A percentile compares a stretch with the other conserved stretches of the same genome.
Evolutionary conservation across 1,140 invertebrate species (phyloP).

Genomic region (Drusus annulatus): DNA sequence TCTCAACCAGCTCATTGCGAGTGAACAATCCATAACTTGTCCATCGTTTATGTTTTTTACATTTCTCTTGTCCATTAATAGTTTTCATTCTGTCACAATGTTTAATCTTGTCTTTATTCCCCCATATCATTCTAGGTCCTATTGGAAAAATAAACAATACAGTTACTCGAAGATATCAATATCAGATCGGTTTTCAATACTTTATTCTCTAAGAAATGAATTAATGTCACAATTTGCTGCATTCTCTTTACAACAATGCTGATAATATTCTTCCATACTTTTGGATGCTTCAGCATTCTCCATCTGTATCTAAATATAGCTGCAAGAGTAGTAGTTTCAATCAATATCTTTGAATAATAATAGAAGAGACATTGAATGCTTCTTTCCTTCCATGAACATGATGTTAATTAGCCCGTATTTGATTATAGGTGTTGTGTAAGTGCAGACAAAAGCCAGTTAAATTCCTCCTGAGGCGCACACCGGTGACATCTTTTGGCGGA

Average conservation of each 20-base stretch:
- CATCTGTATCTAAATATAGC: no score
- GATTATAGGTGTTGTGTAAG: conserved; percentile 63
- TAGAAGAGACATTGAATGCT: no score
- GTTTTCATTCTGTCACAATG: conserved; percentile 1
- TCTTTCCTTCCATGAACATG: neutral
- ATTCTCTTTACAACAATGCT: no score
- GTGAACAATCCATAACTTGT: neutral
- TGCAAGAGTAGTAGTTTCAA: no score
- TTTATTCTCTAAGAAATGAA: no score
- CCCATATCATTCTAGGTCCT: neutral
- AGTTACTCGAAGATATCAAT: no score
- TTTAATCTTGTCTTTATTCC: conserved; percentile 1
- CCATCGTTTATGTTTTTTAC: neutral
- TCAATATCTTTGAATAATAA: no score
- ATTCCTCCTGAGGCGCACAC: conserved; percentile 47
- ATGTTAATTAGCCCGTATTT: conserved; percentile 54
- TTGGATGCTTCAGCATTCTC: no score
- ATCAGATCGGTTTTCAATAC: no score
- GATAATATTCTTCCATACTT: no score
- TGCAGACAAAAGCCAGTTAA: conserved; percentile 55
- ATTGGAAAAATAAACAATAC: no score
- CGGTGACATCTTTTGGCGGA: conserved; percentile 51
- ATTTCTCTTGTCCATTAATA: neutral
- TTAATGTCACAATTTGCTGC: no score
- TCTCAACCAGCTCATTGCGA: neutral